Evolutionary conservation across 2,888 invertebrate genomes (phyloP), one percentile per base, ranked within the genome.

Genomic region (Ceratothoa steindachneri): DNA sequence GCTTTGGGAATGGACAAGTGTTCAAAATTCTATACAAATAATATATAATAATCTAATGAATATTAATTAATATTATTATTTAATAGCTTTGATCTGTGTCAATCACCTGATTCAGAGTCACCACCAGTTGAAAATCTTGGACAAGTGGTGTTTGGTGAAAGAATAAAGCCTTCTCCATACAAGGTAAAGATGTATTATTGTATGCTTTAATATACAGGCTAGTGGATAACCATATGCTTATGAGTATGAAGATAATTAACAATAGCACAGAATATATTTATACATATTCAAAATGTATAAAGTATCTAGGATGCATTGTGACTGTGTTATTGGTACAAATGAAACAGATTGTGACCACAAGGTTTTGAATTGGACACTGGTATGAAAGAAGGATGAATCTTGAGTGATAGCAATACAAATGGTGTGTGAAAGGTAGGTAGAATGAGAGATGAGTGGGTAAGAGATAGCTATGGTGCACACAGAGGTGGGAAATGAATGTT

Each of bases 111-210:
- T 19, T 83, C 82, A 67, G 89, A 90, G 81, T 89, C 91, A 81
- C 94, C 95, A 0, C 97, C 97, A 0, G 94, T 94, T 0, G 99
- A 99, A 85, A 99, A 99, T 83, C 89, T 99, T 70, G 99, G 99
- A 0, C 99, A 99, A 86, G 97, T 99, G 52, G 93, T 99, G 0
- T 98, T 99, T 84, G 99, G 99, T n/a, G 98, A 99, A 86, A 88
- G 99, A 82, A 98, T 99, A 83, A 87, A 96, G 71, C 93, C 97
- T 0, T 97, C 97, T 69, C 92, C 92, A 0, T 99, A 98, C 83
- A 89, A 91, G 85, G 91, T 97, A 83, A 81, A 80, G 80, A 29
- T 30, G 9, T n/a, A n/a, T n/a, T n/a, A n/a, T n/a, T 64, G 30
- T 64, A 67, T 67, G 22, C 29, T 28, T 67, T 28, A 28, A 67